A percentile compares a stretch with the other conserved stretches of the same genome.
These are phyloP conservation scores for Apostichopus parvimensis DNA, from an alignment of 35 echinoderm and acorn worm species.

Conservation along the genomic window DNA sequence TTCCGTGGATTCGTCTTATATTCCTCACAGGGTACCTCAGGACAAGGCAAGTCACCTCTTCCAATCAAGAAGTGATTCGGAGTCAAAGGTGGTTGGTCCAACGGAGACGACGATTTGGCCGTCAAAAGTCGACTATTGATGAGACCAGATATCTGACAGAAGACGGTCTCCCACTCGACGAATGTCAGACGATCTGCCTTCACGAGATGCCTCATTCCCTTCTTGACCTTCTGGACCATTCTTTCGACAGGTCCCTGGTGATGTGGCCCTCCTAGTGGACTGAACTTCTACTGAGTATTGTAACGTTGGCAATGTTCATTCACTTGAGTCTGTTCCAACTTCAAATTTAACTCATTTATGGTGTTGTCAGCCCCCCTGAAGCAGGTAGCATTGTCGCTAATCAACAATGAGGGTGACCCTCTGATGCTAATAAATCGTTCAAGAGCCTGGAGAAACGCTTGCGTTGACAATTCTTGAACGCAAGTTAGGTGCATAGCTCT, in stretches of 20 bases:
- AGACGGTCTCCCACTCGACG: constrained; percentile 85
- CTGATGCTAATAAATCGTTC: constrained; percentile 40
- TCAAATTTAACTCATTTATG: constrained; percentile 49
- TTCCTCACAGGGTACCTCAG: constrained; percentile 56
- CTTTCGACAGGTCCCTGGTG: constrained; percentile 42
- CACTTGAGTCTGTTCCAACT: not conserved
- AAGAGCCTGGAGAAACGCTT: constrained; percentile 10
- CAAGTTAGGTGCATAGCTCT: constrained; percentile 54
- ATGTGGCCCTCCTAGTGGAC: constrained; percentile 42
- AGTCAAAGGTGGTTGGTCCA: constrained; percentile 68
- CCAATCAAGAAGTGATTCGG: constrained; percentile 70
- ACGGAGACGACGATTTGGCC: constrained; percentile 73
- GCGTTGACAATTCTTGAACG: constrained; percentile 27
- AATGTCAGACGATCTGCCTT: constrained; percentile 73
- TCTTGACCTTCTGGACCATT: constrained; percentile 74
- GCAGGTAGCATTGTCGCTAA: constrained; percentile 57
- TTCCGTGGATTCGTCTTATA: constrained; percentile 48
- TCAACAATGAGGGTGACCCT: constrained; percentile 45
- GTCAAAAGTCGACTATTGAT: constrained; percentile 79
- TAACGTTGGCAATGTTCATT: not conserved
- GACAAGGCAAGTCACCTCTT: constrained; percentile 60
- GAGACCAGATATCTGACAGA: constrained; percentile 74
- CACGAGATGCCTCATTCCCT: constrained; percentile 72
- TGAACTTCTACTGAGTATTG: not conserved
- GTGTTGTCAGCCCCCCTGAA: constrained; percentile 52